Evolutionary conservation across 2,113 vertebrate genomes (phyloP).

Genomic region (Nanorana parkeri): DNA sequence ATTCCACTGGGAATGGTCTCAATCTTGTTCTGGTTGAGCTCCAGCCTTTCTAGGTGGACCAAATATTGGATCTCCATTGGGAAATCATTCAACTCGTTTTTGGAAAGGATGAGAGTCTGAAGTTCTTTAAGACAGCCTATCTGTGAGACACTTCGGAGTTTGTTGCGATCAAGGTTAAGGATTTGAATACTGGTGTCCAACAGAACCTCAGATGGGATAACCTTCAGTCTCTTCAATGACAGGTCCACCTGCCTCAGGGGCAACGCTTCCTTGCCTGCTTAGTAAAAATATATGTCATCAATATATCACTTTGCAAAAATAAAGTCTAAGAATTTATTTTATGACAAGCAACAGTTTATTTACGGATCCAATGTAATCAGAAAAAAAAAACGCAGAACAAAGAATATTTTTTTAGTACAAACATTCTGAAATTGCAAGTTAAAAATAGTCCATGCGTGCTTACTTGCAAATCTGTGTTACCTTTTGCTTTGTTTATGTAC

Average conservation of each 20-base stretch:
- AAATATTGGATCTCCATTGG: conserved; percentile 67
- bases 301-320: no score
- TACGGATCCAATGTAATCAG: no score
- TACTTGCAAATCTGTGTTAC: no score
- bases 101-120: conserved; percentile 68
- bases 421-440: no score
- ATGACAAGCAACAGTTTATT: no score
- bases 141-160: conserved; percentile 61
- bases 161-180: conserved; percentile 65
- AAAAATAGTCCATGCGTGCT: no score
- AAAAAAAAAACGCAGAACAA: no score
- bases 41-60: conserved; percentile 66
- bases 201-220: conserved; percentile 57
- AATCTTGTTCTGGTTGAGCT: conserved; percentile 75
- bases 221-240: conserved; percentile 59
- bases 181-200: conserved; percentile 37
- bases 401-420: no score
- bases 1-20: conserved; percentile 61
- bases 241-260: conserved; percentile 32
- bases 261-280: conserved; percentile 9
- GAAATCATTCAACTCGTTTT: conserved; percentile 69
- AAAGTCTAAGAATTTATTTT: no score
- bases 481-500: no score
- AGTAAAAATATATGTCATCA: not conserved
- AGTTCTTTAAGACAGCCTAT: conserved; percentile 65